A percentile compares a stretch with the other conserved stretches of the same genome.
These are phyloP conservation scores for Oscheius sp. DNA, from an alignment of 1,140 invertebrate species.

Conservation along the genomic window DNA sequence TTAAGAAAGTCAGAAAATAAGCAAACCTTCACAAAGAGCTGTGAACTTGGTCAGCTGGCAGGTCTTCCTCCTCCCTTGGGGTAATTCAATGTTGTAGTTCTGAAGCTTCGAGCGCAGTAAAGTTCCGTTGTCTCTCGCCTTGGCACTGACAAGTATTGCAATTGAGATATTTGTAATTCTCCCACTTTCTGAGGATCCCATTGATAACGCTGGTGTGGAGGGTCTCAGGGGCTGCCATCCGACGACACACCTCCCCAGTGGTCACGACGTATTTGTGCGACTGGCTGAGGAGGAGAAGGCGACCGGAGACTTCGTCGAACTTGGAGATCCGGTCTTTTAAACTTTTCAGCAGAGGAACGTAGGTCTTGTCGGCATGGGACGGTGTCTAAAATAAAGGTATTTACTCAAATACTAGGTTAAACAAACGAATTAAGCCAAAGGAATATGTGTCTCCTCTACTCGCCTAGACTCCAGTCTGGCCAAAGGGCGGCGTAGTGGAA, in stretches of 20 bases:
- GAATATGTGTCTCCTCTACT: too few species aligned
- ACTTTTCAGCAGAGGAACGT: too few species aligned
- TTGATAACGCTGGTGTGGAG: conserved; percentile 95
- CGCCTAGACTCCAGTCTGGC: too few species aligned
- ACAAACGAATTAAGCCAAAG: too few species aligned
- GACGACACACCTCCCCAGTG: conserved; percentile 92
- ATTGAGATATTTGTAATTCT: too few species aligned
- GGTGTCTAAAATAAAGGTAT: too few species aligned
- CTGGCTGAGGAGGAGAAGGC: conserved; percentile 89
- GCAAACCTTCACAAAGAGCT: background rate
- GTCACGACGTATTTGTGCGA: conserved; percentile 99
- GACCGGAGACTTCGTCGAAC: conserved; percentile 74
- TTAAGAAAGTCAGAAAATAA: too few species aligned
- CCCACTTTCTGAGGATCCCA: conserved; percentile 86
- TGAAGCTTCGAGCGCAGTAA: background rate
- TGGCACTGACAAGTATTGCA: background rate
- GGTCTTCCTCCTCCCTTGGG: background rate
- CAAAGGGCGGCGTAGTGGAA: too few species aligned
- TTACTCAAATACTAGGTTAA: too few species aligned
- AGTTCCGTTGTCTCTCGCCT: background rate
- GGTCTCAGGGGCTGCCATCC: conserved; percentile 95
- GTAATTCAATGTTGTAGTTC: background rate
- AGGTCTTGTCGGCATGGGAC: too few species aligned
- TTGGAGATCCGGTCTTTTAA: background rate
- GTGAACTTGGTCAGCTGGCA: background rate